Base-by-base conservation (phyloP, 2,797 vertebrate genomes). In the Ptychobarbus kaznakovi region DNA sequence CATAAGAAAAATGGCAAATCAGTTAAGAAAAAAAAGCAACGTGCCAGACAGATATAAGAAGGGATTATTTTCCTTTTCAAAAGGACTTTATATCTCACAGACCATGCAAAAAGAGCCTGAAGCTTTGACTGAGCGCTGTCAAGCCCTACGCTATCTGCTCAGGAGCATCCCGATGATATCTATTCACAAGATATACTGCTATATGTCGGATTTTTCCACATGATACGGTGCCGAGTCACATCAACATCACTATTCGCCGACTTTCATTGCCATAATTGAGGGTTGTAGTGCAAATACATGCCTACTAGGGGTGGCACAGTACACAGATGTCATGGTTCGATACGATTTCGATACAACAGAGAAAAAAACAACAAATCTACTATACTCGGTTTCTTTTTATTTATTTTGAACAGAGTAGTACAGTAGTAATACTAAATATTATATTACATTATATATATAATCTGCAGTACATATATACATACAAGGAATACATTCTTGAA, bases 131-230 rank as follows among this genome's bases (percentile, higher is more conserved):
- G 61, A 35, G 49, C 66, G 20, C 75, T 77, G 73, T 84, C 63
- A 69, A 53, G 46, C 25, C 65, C 65, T 84, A 10, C 51, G 6
- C 51, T 80, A 70, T 58, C 83, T 72, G 49, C 75, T 72, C 65
- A 46, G 20, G 42, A 80, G 83, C 5, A 12, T 40, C 82, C 35
- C 51, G 73, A 77, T 76, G 73, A 76, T 83, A 68, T 84, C 65
- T 72, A 46, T 61, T 35, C 40, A 32, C 4, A 20, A 78, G 38
- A 61, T 49, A 35, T 38, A 28, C 42, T 6, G 44, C 73, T 53
- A 42, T 40, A 68, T 53, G 16, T 68, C 35, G 2, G 32, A 66
- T 68, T 77, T 56, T 28, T 63, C 11, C 11, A 51, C 49, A 42
- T 32, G n/a, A 68, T 32, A 84, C 4, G 49, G 49, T 32, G 38